Conservation (phyloP, 2,888 invertebrate species). For the Lobophora halterata region DNA sequence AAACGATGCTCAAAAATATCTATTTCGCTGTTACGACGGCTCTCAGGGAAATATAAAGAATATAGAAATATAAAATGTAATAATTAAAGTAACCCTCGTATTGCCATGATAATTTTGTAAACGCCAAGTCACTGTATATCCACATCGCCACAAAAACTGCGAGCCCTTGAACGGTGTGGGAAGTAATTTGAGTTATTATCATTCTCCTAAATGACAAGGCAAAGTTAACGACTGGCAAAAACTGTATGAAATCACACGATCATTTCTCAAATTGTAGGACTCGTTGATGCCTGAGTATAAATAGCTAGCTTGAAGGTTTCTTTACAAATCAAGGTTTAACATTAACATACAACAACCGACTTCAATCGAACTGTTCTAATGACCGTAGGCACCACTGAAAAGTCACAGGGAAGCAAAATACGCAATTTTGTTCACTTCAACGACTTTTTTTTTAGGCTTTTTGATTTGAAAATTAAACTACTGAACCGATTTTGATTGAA, state of each 20-base stretch:
- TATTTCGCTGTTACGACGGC: conserved; percentile 1
- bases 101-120: conserved; percentile 11
- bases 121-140: conserved; percentile 10
- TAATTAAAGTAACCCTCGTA: not conserved
- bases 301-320: conserved; percentile 7
- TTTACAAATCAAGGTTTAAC: too few species aligned
- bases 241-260: conserved; percentile 16
- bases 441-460: too few species aligned
- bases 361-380: too few species aligned
- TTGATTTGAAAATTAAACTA: too few species aligned
- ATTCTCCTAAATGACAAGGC: conserved; percentile 29
- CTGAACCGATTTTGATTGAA: too few species aligned
- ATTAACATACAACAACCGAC: too few species aligned
- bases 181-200: conserved; percentile 25
- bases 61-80: not conserved
- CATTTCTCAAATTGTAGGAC: conserved; percentile 1
- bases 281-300: not conserved
- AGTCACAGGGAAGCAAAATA: too few species aligned
- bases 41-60: not conserved
- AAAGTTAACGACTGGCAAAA: conserved; percentile 24
- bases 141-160: conserved; percentile 20
- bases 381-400: too few species aligned
- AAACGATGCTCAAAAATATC: conserved; percentile 7
- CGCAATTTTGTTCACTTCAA: too few species aligned
- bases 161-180: conserved; percentile 31